phyloP scores from a whole-genome alignment of 2,888 invertebrate genomes.

The Sylvicola cinctus region DNA sequence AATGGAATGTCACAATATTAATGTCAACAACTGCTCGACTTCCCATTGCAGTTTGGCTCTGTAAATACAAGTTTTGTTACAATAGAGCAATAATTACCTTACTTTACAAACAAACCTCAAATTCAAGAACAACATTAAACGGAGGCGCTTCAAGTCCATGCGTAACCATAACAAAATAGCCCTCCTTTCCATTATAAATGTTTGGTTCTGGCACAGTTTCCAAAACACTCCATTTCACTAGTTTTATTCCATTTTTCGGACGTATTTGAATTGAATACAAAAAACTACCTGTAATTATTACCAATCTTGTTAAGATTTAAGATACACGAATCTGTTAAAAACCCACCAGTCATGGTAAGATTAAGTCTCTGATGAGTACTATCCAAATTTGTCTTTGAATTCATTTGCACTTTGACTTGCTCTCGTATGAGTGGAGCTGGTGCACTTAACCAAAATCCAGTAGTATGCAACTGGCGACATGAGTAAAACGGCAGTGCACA shows the following conservation, averaged over 20 bases:
- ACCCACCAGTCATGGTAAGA: slow-evolving; percentile 13
- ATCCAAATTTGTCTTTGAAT: slow-evolving; percentile 1
- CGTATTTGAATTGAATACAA: slow-evolving; percentile 14
- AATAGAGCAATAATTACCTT: neutral
- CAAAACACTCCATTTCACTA: slow-evolving; percentile 13
- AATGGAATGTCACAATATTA: slow-evolving; percentile 15
- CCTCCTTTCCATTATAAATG: slow-evolving; percentile 12
- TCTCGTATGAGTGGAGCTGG: slow-evolving; percentile 14
- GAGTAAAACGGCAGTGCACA: slow-evolving; percentile 16
- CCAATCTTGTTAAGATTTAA: too few species aligned
- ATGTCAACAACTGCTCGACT: slow-evolving; percentile 14
- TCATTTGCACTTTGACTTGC: slow-evolving; percentile 8
- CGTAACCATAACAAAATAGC: slow-evolving; percentile 15
- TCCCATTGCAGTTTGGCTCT: slow-evolving; percentile 11
- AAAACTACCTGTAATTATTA: slow-evolving; percentile 3
- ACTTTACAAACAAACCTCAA: slow-evolving; percentile 11
- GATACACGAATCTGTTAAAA: neutral
- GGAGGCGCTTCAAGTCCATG: slow-evolving; percentile 14
- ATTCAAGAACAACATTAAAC: slow-evolving; percentile 14
- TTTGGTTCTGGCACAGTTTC: slow-evolving; percentile 13
- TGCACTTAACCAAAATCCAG: slow-evolving; percentile 16
- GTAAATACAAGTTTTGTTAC: neutral
- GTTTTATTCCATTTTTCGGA: slow-evolving; percentile 12
- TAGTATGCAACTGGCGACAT: slow-evolving; percentile 13
- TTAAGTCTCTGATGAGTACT: slow-evolving; percentile 8